Conservation (phyloP, 1,140 invertebrate genomes). For the Vanessa tameamea region DNA sequence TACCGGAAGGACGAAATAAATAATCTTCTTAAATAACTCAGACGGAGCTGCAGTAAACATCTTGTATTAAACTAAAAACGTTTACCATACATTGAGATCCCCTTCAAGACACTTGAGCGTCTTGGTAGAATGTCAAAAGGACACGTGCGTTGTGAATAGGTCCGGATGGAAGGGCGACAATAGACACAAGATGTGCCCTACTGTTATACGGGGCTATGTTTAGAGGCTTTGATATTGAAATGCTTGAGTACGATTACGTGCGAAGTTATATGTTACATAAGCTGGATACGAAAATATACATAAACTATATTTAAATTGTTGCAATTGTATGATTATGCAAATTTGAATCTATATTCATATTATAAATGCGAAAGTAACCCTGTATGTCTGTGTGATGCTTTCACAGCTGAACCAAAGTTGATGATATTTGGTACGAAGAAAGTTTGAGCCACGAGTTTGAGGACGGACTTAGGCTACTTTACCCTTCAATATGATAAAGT, state of each 20-base stretch:
- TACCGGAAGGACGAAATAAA: no score
- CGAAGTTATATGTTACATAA: slow-evolving; percentile 2
- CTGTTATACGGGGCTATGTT: slow-evolving; percentile 28
- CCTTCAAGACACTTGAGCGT: slow-evolving; percentile 27
- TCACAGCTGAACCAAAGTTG: no score
- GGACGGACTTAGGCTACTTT: no score
- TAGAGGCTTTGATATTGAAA: slow-evolving; percentile 29
- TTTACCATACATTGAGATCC: slow-evolving; percentile 31
- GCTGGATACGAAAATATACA: not conserved
- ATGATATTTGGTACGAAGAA: no score
- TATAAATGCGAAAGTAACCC: no score
- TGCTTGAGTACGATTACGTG: slow-evolving; percentile 2
- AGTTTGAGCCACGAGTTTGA: no score
- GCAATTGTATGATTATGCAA: no score
- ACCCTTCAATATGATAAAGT: no score
- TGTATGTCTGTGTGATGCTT: no score
- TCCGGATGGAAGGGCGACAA: slow-evolving; percentile 39
- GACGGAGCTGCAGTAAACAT: not conserved
- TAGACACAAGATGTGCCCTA: slow-evolving; percentile 29
- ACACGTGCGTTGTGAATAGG: slow-evolving; percentile 40
- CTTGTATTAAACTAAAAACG: slow-evolving; percentile 19
- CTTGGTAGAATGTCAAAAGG: slow-evolving; percentile 29
- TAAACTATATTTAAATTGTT: not conserved
- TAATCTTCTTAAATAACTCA: not conserved
- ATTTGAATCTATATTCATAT: no score